Evolutionary conservation across 1,140 invertebrate species (phyloP).

Genomic region (Drosophila malerkotliana): DNA sequence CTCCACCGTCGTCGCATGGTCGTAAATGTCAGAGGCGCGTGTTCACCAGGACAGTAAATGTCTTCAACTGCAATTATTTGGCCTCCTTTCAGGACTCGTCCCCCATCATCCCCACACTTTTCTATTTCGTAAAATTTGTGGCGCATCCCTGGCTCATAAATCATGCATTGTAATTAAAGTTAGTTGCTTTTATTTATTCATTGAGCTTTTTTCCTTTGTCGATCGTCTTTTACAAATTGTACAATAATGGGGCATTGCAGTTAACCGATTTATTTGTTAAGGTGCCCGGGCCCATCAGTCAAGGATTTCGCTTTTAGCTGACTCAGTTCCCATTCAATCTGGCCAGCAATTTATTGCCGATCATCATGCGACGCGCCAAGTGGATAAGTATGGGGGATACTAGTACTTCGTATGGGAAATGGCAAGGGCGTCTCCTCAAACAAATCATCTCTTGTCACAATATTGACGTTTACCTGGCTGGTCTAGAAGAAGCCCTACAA

Average conservation of each 20-base stretch:
- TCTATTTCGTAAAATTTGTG: slow-evolving; percentile 30
- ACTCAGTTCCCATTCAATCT: slow-evolving; percentile 47
- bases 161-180: slow-evolving; percentile 67
- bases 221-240: slow-evolving; percentile 34
- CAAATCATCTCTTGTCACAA: slow-evolving; percentile 72
- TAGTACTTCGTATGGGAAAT: background rate
- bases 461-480: slow-evolving; percentile 63
- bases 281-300: slow-evolving; percentile 24
- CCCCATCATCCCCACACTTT: slow-evolving; percentile 15
- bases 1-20: slow-evolving; percentile 39
- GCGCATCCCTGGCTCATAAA: slow-evolving; percentile 52
- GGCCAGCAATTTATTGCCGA: slow-evolving; percentile 70
- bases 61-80: slow-evolving; percentile 79
- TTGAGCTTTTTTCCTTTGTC: no score
- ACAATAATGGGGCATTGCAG: slow-evolving; percentile 31
- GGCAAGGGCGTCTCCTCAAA: slow-evolving; percentile 31
- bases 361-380: slow-evolving; percentile 68
- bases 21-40: slow-evolving; percentile 78
- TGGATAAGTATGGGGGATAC: slow-evolving; percentile 12
- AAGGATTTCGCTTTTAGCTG: slow-evolving; percentile 67
- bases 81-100: slow-evolving; percentile 20
- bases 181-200: slow-evolving; percentile 5
- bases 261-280: slow-evolving; percentile 16
- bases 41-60: slow-evolving; percentile 69
- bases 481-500: background rate